Conservation (phyloP, 2,888 invertebrate species). For the Ophion ventricosus region DNA sequence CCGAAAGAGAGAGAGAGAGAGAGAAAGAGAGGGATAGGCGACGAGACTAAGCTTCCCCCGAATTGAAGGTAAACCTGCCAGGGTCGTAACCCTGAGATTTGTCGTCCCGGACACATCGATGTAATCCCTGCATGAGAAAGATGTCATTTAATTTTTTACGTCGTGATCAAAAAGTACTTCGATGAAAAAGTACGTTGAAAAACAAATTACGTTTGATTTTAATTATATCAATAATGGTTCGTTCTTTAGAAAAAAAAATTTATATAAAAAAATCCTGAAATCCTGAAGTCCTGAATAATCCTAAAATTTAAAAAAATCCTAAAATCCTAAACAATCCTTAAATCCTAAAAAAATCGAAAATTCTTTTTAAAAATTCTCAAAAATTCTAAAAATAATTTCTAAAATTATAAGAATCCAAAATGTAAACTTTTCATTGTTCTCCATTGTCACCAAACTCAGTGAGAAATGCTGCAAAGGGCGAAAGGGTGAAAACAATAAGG, state of each 20-base stretch:
- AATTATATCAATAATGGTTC: too few species aligned
- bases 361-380: background rate
- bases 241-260: background rate
- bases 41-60: slow-evolving; percentile 15
- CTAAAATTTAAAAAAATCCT: background rate
- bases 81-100: slow-evolving; percentile 64
- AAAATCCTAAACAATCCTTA: background rate
- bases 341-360: background rate
- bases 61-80: slow-evolving; percentile 61
- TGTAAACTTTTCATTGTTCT: background rate
- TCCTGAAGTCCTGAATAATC: background rate
- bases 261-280: background rate
- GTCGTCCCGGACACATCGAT: slow-evolving; percentile 20
- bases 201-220: too few species aligned
- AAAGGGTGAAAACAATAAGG: background rate
- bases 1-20: slow-evolving; percentile 17
- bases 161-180: background rate
- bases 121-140: background rate
- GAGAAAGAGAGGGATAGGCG: slow-evolving; percentile 30
- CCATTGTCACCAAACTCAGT: background rate
- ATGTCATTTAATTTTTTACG: background rate
- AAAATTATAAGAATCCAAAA: background rate
- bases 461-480: background rate
- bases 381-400: background rate
- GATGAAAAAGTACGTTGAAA: background rate